A percentile compares a stretch with the other conserved stretches of the same genome.
These are phyloP conservation scores for Phrixothrix hirtus DNA, from an alignment of 2,888 invertebrate species.

Conservation along the genomic window DNA sequence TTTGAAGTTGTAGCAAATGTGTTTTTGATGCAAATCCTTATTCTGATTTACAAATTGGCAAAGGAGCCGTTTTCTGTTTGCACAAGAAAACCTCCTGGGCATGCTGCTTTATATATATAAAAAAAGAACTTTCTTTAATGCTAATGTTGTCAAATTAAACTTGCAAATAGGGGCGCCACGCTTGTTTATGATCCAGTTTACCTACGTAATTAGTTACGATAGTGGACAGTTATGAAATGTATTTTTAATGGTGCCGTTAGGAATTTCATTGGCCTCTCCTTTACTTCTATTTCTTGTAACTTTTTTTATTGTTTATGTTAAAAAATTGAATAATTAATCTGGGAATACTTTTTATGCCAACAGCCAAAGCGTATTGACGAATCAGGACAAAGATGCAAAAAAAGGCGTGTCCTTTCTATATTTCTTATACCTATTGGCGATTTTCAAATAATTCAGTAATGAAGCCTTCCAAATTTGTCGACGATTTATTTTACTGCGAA, in stretches of 20 bases:
- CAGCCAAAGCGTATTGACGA: too few species aligned
- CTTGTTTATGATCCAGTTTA: slow-evolving; percentile 26
- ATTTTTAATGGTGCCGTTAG: slow-evolving; percentile 9
- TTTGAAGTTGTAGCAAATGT: slow-evolving; percentile 10
- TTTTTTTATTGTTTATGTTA: too few species aligned
- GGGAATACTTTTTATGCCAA: too few species aligned
- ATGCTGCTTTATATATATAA: neutral
- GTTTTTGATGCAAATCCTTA: slow-evolving; percentile 9
- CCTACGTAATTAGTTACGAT: slow-evolving; percentile 19
- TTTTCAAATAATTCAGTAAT: too few species aligned
- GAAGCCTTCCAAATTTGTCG: too few species aligned
- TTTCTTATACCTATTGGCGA: too few species aligned
- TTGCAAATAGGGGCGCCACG: slow-evolving; percentile 26
- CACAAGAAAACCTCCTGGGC: slow-evolving; percentile 2
- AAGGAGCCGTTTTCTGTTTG: slow-evolving; percentile 5
- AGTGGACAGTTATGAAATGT: slow-evolving; percentile 18
- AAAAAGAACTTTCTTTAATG: slow-evolving; percentile 20
- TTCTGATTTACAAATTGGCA: slow-evolving; percentile 9
- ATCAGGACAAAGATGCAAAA: too few species aligned
- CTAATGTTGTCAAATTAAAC: slow-evolving; percentile 17
- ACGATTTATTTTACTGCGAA: too few species aligned
- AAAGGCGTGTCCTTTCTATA: too few species aligned
- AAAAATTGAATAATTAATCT: too few species aligned
- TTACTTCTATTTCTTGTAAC: too few species aligned
- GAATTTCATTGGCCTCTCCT: slow-evolving; percentile 14